phyloP scores from a whole-genome alignment of 2,888 invertebrate species.

The Acanthoscelides obtectus region DNA sequence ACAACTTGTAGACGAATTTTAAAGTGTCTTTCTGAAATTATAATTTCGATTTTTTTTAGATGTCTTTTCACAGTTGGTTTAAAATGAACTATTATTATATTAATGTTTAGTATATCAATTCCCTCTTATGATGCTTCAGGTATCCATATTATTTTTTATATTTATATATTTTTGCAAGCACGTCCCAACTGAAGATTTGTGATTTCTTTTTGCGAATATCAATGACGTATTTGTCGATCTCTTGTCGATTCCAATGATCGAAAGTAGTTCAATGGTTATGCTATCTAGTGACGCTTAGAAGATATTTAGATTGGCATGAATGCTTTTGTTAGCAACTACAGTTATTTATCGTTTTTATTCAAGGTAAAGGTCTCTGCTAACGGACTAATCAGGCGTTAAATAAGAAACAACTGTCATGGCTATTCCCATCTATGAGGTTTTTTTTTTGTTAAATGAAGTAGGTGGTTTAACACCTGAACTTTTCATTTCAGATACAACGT shows the following conservation, averaged over 20 bases:
- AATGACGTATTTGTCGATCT: neutral
- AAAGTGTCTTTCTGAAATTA: too few relatives aligned
- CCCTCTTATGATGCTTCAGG: too few relatives aligned
- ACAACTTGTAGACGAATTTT: too few relatives aligned
- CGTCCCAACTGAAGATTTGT: too few relatives aligned
- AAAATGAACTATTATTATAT: too few relatives aligned
- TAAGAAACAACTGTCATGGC: neutral
- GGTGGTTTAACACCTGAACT: neutral
- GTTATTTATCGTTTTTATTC: neutral
- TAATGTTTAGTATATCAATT: too few relatives aligned
- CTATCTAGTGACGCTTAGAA: neutral
- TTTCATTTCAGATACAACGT: too few relatives aligned
- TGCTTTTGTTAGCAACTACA: neutral
- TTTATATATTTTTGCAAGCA: too few relatives aligned
- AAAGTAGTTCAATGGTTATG: neutral
- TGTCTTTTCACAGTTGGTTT: too few relatives aligned
- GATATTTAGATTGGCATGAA: neutral
- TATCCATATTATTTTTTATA: too few relatives aligned
- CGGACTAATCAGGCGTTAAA: neutral
- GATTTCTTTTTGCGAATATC: too few relatives aligned
- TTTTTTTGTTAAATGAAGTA: neutral
- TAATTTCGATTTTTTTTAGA: too few relatives aligned
- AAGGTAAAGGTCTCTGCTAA: neutral
- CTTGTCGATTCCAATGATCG: neutral
- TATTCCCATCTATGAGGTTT: neutral